phyloP scores from a whole-genome alignment of 53 echinoderm and acorn worm genomes.

The Stichopus horrens region DNA sequence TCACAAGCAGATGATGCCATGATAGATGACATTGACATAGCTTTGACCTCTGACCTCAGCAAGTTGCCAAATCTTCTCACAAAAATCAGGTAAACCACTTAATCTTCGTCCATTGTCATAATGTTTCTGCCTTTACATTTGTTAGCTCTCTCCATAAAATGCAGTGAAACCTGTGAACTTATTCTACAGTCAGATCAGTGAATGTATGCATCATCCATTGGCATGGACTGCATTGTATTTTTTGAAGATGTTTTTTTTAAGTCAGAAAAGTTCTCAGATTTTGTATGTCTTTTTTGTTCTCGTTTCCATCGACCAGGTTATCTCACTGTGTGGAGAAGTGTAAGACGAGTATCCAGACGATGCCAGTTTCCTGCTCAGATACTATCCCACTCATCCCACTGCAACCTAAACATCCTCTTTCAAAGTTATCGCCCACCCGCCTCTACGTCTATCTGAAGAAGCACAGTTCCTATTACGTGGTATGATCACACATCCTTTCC shows the following conservation, averaged over 20 bases:
- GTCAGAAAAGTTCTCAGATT: not conserved
- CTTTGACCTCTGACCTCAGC: slow-evolving; percentile 75
- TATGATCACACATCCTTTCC: slow-evolving; percentile 43
- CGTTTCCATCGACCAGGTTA: slow-evolving; percentile 32
- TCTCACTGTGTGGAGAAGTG: slow-evolving; percentile 70
- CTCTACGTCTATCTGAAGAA: slow-evolving; percentile 80
- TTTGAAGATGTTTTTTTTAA: not conserved
- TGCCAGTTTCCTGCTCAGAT: slow-evolving; percentile 73
- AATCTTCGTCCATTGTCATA: not conserved
- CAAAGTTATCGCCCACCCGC: slow-evolving; percentile 72
- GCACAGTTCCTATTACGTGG: slow-evolving; percentile 86
- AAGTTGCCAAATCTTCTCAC: slow-evolving; percentile 76
- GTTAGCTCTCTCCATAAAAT: too few relatives aligned
- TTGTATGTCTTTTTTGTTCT: not conserved
- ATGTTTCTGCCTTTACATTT: not conserved
- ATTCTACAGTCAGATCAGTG: too few relatives aligned
- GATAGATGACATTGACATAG: slow-evolving; percentile 85
- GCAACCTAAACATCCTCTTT: slow-evolving; percentile 80
- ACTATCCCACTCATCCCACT: slow-evolving; percentile 90
- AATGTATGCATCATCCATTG: too few relatives aligned
- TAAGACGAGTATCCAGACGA: slow-evolving; percentile 66
- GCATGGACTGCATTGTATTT: not conserved
- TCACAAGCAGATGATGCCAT: slow-evolving; percentile 59
- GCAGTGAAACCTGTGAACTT: too few relatives aligned
- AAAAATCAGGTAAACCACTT: slow-evolving; percentile 68